phyloP scores from a whole-genome alignment of 2,888 invertebrate genomes.

The Lepeophtheirus nordmannii region DNA sequence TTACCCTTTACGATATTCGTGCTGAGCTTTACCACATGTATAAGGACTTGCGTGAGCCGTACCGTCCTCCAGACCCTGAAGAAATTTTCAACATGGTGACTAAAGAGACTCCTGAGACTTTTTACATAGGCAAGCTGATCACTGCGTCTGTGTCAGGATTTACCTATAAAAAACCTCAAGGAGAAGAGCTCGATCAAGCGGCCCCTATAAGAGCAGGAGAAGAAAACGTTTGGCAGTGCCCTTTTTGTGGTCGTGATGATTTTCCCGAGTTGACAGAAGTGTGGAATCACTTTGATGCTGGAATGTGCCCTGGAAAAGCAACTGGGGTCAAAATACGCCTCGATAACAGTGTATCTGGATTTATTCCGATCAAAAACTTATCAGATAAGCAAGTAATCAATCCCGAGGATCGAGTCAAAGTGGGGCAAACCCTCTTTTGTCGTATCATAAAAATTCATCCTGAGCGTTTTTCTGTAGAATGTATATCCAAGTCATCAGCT shows the following conservation, averaged over 20 bases:
- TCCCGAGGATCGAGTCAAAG: slow-evolving; percentile 76
- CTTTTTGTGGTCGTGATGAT: slow-evolving; percentile 87
- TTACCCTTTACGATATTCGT: slow-evolving; percentile 89
- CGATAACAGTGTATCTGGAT: slow-evolving; percentile 70
- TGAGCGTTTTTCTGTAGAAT: slow-evolving; percentile 78
- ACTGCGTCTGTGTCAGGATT: slow-evolving; percentile 62
- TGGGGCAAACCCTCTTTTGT: slow-evolving; percentile 67
- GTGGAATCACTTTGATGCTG: slow-evolving; percentile 96
- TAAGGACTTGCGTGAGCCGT: slow-evolving; percentile 68
- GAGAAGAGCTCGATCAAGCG: slow-evolving; percentile 84
- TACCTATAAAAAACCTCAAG: slow-evolving; percentile 69
- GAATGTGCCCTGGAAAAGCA: slow-evolving; percentile 80
- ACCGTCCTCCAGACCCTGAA: slow-evolving; percentile 61
- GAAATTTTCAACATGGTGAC: slow-evolving; percentile 87
- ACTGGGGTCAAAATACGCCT: slow-evolving; percentile 73
- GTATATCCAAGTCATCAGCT: slow-evolving; percentile 84
- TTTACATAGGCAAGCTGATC: slow-evolving; percentile 76
- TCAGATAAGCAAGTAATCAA: slow-evolving; percentile 84
- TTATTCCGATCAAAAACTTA: slow-evolving; percentile 54
- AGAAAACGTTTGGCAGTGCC: slow-evolving; percentile 91
- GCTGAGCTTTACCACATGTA: slow-evolving; percentile 85
- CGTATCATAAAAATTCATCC: slow-evolving; percentile 89
- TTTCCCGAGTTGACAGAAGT: slow-evolving; percentile 91
- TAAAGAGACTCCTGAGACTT: slow-evolving; percentile 85
- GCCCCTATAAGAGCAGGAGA: slow-evolving; percentile 89